A percentile compares a stretch with the other conserved stretches of the same genome.
phyloP scores from a whole-genome alignment of 2,797 vertebrate species.

The Scolopax bukidnonensis region DNA sequence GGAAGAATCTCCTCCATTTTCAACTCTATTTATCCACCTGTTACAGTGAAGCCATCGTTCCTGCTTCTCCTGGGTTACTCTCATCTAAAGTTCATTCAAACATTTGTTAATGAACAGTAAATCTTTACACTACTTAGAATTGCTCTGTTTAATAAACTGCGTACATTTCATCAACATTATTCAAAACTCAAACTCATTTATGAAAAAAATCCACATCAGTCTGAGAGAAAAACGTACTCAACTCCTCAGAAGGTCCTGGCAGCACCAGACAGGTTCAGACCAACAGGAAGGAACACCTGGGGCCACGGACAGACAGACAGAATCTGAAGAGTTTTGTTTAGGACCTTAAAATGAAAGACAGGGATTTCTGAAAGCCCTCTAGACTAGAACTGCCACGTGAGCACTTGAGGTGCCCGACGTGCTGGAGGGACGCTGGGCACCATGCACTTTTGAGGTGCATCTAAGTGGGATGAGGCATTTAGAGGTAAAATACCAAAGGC shows the following conservation, averaged over 20 bases:
- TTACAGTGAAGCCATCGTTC: background rate
- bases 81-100: background rate
- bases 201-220: background rate
- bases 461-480: background rate
- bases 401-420: no score
- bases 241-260: background rate
- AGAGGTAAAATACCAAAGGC: background rate
- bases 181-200: slow-evolving; percentile 8
- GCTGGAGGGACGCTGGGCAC: background rate
- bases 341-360: background rate
- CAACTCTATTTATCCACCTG: background rate
- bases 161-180: slow-evolving; percentile 4
- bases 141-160: slow-evolving; percentile 29
- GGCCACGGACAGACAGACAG: background rate
- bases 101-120: slow-evolving; percentile 37
- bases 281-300: background rate
- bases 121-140: slow-evolving; percentile 9
- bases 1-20: background rate
- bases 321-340: background rate
- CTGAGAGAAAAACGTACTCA: background rate
- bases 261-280: background rate
- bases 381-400: fast-evolving
- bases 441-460: background rate
- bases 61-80: background rate
- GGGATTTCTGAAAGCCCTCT: fast-evolving